phyloP scores from a whole-genome alignment of 2,797 vertebrate species.

The Erethizon dorsatum region DNA sequence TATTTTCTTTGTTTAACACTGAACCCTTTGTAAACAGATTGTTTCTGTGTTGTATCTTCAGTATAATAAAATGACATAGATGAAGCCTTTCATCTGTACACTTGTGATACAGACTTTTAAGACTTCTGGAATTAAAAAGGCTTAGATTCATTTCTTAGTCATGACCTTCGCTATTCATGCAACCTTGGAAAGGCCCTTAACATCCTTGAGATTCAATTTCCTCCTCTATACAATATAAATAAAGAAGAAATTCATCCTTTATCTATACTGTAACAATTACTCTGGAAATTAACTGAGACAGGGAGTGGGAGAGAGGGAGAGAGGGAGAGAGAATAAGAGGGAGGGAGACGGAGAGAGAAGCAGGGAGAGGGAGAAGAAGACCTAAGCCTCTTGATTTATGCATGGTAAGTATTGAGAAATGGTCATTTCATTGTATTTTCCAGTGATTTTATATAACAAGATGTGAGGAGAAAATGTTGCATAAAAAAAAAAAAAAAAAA shows the following conservation, averaged over 20 bases:
- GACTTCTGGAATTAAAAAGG: neutral
- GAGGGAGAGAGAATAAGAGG: neutral
- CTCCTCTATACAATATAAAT: neutral
- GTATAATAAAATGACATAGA: neutral
- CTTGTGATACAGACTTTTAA: neutral
- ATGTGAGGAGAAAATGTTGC: neutral
- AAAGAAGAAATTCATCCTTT: neutral
- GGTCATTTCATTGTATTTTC: neutral
- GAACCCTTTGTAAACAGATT: neutral
- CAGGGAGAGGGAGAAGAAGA: neutral
- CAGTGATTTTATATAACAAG: neutral
- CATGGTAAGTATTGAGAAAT: neutral
- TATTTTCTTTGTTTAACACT: neutral
- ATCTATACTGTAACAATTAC: neutral
- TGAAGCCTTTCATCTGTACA: neutral
- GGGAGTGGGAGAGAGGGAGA: neutral
- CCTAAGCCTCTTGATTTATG: neutral
- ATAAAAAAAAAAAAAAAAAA: neutral
- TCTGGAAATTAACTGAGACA: constrained; percentile 9
- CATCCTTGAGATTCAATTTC: constrained; percentile 16
- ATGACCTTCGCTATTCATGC: neutral
- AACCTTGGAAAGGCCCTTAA: neutral
- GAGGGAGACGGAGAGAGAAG: neutral
- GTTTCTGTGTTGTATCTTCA: neutral
- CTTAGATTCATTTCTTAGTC: constrained; percentile 22